Conservation (phyloP, 2,888 invertebrate species). For the Rhimphoctona megacephalus region DNA sequence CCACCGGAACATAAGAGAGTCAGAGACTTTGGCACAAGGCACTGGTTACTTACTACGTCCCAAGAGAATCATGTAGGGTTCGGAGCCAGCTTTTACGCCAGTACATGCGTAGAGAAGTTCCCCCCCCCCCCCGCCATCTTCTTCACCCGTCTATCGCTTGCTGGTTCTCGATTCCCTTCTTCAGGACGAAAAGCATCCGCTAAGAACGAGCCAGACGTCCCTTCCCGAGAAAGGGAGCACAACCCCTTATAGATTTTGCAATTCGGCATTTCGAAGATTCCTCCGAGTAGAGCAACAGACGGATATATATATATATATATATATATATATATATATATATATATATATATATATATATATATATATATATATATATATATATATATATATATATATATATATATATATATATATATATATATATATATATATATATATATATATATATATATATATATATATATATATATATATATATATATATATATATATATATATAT, state of each 20-base stretch:
- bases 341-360: too few species aligned
- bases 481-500: too few species aligned
- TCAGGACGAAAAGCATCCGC: conserved; percentile 41
- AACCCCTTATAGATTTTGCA: conserved; percentile 76
- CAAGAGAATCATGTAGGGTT: neutral
- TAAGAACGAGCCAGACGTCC: conserved; percentile 61
- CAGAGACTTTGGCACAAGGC: neutral
- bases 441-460: too few species aligned
- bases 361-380: too few species aligned
- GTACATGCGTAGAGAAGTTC: neutral
- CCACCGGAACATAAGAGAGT: neutral
- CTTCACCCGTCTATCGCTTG: conserved; percentile 4
- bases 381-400: too few species aligned
- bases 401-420: too few species aligned
- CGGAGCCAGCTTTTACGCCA: neutral
- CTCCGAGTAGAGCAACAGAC: conserved; percentile 23
- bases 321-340: too few species aligned
- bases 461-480: too few species aligned
- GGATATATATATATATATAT: conserved; percentile 12
- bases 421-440: too few species aligned
- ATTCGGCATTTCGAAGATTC: conserved; percentile 68
- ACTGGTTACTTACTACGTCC: conserved; percentile 9
- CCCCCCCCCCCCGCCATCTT: neutral
- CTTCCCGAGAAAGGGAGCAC: conserved; percentile 47
- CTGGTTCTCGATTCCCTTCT: conserved; percentile 29